A percentile compares a stretch with the other conserved stretches of the same genome.
phyloP scores from a whole-genome alignment of 1,140 invertebrate species.

The Euglossa dilemma region DNA sequence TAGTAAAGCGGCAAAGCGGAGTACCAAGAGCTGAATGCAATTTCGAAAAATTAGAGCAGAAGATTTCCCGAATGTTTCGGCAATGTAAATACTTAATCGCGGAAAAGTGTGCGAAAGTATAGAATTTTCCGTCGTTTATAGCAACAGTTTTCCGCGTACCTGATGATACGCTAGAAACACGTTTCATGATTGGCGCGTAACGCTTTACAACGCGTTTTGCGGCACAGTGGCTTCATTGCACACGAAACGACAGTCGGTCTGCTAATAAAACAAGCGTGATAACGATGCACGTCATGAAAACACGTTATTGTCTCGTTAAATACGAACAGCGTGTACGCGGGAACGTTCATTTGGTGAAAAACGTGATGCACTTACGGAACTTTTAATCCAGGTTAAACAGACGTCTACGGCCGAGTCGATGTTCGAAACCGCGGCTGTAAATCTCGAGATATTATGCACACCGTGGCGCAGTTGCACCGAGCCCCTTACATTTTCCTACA shows the following conservation, averaged over 20 bases:
- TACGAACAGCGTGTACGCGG: not conserved
- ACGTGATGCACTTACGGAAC: not conserved
- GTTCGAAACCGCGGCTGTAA: not conserved
- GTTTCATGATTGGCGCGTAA: not conserved
- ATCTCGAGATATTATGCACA: not conserved
- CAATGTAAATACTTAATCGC: too few species aligned
- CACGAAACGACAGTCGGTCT: conserved; percentile 10
- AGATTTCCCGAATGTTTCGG: too few species aligned
- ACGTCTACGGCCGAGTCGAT: not conserved
- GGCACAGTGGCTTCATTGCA: not conserved
- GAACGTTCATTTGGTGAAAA: not conserved
- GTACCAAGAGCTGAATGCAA: too few species aligned
- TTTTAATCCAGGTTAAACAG: conserved; percentile 9
- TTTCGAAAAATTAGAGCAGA: too few species aligned
- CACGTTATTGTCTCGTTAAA: conserved; percentile 19
- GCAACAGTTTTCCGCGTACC: not conserved
- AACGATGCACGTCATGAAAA: conserved; percentile 5
- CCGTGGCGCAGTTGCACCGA: not conserved
- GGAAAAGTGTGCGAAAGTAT: not conserved
- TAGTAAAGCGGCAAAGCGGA: too few species aligned
- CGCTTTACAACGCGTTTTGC: not conserved
- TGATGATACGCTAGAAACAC: too few species aligned
- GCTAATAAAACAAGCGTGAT: conserved; percentile 17
- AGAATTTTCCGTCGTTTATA: not conserved
- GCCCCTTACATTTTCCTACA: not conserved